Conservation (phyloP, 1,140 invertebrate genomes). For the Zeugodacus cucurbitae region DNA sequence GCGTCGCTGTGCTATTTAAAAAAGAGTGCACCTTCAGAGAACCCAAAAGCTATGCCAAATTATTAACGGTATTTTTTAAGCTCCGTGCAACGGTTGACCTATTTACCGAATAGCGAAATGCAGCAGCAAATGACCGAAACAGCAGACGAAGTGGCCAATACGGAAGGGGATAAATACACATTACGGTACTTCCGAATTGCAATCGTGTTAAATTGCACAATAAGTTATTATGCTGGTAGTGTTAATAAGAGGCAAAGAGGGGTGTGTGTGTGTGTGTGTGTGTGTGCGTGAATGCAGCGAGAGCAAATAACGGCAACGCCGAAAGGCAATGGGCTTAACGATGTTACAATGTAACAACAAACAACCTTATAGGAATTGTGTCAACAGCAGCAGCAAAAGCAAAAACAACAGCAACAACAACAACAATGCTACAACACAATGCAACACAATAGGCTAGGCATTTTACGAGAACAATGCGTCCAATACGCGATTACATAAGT, state of each 20-base stretch:
- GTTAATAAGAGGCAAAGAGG: not conserved
- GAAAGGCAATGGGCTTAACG: not conserved
- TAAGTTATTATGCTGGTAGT: not conserved
- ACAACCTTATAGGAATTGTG: not conserved
- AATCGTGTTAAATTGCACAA: slow-evolving; percentile 18
- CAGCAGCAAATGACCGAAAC: not conserved
- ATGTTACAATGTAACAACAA: not conserved
- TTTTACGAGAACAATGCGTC: not conserved
- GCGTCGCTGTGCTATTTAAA: too few relatives aligned
- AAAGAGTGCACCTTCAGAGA: too few relatives aligned
- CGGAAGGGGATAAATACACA: not conserved
- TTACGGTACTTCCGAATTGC: slow-evolving; percentile 11
- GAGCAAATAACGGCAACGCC: not conserved
- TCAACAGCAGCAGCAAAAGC: not conserved
- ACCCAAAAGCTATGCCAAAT: too few relatives aligned
- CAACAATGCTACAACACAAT: not conserved
- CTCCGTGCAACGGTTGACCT: not conserved
- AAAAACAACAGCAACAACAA: not conserved
- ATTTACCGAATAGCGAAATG: not conserved
- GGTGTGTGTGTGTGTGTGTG: not conserved
- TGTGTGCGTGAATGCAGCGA: not conserved
- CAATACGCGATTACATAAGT: not conserved
- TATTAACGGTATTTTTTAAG: too few relatives aligned
- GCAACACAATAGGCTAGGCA: not conserved
- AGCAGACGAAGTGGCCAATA: not conserved